Conservation (phyloP, 2,888 invertebrate species). For the Tinea pellionella region DNA sequence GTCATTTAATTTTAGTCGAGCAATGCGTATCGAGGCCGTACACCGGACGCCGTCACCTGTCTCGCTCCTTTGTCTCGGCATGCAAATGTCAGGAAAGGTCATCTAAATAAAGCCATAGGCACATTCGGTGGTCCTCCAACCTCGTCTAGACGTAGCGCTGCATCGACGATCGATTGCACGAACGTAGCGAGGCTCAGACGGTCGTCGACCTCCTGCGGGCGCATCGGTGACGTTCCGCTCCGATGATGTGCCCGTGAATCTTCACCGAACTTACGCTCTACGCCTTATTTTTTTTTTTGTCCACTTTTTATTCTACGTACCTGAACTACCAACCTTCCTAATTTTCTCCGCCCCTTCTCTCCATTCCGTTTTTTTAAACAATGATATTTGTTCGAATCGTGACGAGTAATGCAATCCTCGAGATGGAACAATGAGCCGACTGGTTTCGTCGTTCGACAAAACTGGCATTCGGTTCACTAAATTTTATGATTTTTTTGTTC, state of each 20-base stretch:
- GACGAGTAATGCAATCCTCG: constrained; percentile 11
- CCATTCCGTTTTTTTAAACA: not conserved
- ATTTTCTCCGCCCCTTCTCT: constrained; percentile 5
- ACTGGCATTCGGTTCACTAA: constrained; percentile 9
- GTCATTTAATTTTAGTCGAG: constrained; percentile 56
- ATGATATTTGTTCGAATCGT: constrained; percentile 1
- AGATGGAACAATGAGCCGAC: constrained; percentile 10
- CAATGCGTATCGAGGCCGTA: constrained; percentile 29
- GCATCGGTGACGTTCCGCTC: constrained; percentile 69
- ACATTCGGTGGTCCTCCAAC: constrained; percentile 43
- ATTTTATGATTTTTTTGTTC: constrained; percentile 10
- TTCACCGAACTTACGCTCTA: not conserved
- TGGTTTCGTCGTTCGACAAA: not conserved
- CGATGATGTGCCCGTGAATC: constrained; percentile 43
- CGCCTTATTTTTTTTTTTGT: not conserved
- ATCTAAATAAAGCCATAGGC: constrained; percentile 52
- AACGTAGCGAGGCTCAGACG: constrained; percentile 51
- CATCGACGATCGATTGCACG: constrained; percentile 67
- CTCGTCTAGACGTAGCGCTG: constrained; percentile 64
- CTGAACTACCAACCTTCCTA: not conserved
- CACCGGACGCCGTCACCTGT: constrained; percentile 53
- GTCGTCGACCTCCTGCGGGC: constrained; percentile 60
- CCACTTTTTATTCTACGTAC: not conserved
- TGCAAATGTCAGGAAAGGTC: constrained; percentile 65
- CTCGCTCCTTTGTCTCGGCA: constrained; percentile 62